These are phyloP conservation scores for Pantherophis vulpinus DNA, from an alignment of 2,797 vertebrate genomes.

Conservation along the genomic window DNA sequence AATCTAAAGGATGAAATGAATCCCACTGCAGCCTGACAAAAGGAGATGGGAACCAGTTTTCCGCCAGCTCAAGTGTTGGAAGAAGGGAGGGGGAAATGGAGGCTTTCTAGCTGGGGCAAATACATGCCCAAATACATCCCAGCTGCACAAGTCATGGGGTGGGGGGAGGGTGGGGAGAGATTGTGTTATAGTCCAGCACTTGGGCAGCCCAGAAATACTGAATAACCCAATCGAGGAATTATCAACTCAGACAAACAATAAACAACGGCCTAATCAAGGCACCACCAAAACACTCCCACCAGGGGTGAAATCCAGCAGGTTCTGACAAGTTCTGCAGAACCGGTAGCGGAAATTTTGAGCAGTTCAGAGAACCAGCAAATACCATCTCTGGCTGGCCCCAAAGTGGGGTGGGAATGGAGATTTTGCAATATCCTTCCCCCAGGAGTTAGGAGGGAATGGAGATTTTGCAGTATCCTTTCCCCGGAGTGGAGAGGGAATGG, in stretches of 20 bases:
- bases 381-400: no score
- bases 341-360: no score
- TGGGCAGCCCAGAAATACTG: background rate
- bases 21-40: background rate
- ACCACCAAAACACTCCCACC: no score
- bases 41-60: background rate
- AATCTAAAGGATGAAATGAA: slow-evolving; percentile 1
- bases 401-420: no score
- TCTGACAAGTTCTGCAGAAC: no score
- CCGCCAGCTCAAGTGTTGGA: background rate
- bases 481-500: no score
- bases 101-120: background rate
- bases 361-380: no score
- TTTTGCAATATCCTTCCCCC: no score
- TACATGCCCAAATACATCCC: background rate
- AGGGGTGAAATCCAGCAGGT: no score
- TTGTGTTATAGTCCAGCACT: no score
- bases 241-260: background rate
- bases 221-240: background rate
- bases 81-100: background rate
- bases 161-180: background rate
- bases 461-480: no score
- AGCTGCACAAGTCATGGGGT: background rate
- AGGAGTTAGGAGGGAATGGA: no score
- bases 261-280: background rate